Base-by-base conservation (phyloP, 2,113 vertebrate species). In the Lampris megalopsis region DNA sequence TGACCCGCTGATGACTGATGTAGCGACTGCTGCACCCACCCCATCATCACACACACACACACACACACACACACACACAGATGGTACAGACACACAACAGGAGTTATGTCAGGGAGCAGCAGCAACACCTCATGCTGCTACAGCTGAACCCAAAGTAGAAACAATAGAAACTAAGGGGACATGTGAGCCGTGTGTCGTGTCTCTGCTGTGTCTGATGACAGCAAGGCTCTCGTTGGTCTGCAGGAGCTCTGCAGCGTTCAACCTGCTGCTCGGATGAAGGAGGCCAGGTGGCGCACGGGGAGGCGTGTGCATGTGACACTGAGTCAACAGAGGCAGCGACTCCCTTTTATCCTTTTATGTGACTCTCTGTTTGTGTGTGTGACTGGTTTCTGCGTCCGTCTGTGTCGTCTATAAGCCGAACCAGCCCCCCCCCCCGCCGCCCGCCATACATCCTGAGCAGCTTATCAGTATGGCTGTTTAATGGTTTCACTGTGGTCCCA, bases 1-100 rank as follows among this genome's bases (percentile, higher is more conserved):
- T 90, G 83, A 91, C 81, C 66, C 36, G 60, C 89, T 92, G 93
- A 92, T 91, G 87, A 87, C 73, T 83, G 86, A 88, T 91, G 88
- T 94, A 92, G 92, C 87, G 87, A 80, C 89, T 66, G 69, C 85
- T 77, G 78, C 77, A 86, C 85, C 92, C 89, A 24, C 11, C 24
- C 9, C 13, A 6, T 8, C 7, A 73, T 68, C 52, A 40, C 54
- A 57, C 4, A 24, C 63, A 63, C 70, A 77, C 66, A 40, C 10
- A 38, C 42, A 10, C 81, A 83, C 85, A 87, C 71, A 79, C 62
- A 24, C n/a, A 63, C 68, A 82, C 72, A 68, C 63, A 63, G n/a
- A 63, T 11, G 49, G 37, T 11, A 54, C 49, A 43, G 52, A 68
- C 35, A 56, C 66, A 57, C 38, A 56, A 11, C 59, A 61, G 37